A percentile compares a stretch with the other conserved stretches of the same genome.
Conservation (phyloP, 2,113 vertebrate genomes). For the Aegotheles bennettii region DNA sequence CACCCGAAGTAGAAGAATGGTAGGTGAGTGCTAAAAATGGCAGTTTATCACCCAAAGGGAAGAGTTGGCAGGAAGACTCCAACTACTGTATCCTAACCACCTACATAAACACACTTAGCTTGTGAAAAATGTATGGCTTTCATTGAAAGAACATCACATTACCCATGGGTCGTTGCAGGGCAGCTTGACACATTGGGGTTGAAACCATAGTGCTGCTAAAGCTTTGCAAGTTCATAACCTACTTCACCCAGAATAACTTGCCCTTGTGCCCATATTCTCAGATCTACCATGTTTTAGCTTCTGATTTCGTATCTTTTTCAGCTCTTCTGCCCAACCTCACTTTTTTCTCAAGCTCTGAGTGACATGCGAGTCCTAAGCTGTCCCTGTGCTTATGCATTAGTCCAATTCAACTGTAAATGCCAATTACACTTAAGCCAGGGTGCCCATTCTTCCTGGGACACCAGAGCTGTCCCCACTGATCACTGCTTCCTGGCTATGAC, state of each 20-base stretch:
- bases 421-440: not conserved
- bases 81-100: not conserved
- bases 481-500: not conserved
- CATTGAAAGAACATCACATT: not conserved
- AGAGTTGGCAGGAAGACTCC: not conserved
- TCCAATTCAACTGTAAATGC: not conserved
- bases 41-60: not conserved
- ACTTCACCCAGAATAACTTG: not conserved
- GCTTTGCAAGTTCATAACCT: not conserved
- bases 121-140: not conserved
- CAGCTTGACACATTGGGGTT: not conserved
- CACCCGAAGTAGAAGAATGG: not conserved
- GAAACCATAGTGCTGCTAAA: not conserved
- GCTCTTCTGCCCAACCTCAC: accelerated
- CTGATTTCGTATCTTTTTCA: not conserved
- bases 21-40: not conserved
- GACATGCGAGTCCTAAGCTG: not conserved
- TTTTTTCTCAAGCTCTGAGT: not conserved
- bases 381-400: not conserved
- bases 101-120: not conserved
- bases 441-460: not conserved
- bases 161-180: not conserved
- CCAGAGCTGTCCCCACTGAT: not conserved
- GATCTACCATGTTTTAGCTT: not conserved
- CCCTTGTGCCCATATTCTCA: no score